These are phyloP conservation scores for Nylanderia fulva DNA, from an alignment of 1,140 invertebrate genomes.

Conservation along the genomic window DNA sequence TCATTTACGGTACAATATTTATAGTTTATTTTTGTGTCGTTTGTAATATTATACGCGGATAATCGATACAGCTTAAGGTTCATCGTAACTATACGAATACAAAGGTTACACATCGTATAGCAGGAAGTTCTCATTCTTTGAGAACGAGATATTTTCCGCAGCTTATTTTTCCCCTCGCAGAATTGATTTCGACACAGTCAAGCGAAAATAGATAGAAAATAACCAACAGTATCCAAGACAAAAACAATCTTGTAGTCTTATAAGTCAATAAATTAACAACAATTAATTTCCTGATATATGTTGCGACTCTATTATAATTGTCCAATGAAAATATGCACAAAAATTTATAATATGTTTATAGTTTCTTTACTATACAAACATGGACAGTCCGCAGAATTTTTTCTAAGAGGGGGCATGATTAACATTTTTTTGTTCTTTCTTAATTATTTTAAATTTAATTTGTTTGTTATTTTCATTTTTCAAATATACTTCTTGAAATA, in stretches of 20 bases:
- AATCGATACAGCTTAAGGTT: constrained; percentile 79
- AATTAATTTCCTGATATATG: no score
- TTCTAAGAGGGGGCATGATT: no score
- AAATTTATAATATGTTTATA: no score
- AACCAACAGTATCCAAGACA: not conserved
- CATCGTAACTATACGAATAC: constrained; percentile 81
- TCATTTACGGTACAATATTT: constrained; percentile 83
- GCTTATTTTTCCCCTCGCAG: constrained; percentile 29
- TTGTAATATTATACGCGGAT: constrained; percentile 79
- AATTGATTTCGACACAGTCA: constrained; percentile 29
- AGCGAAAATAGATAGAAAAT: not conserved
- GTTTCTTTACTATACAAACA: no score
- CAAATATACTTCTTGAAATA: no score
- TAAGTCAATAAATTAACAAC: constrained; percentile 24
- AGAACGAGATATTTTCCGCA: constrained; percentile 20
- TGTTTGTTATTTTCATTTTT: no score
- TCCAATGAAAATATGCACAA: no score
- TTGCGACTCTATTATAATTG: no score
- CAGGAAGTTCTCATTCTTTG: constrained; percentile 20
- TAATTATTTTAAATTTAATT: no score
- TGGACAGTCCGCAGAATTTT: no score
- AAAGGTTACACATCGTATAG: constrained; percentile 78
- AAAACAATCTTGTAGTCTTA: not conserved
- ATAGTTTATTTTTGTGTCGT: constrained; percentile 80
- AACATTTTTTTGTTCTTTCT: no score